These are phyloP conservation scores for Stenotaenia linearis DNA, from an alignment of 2,888 invertebrate genomes.

Conservation along the genomic window DNA sequence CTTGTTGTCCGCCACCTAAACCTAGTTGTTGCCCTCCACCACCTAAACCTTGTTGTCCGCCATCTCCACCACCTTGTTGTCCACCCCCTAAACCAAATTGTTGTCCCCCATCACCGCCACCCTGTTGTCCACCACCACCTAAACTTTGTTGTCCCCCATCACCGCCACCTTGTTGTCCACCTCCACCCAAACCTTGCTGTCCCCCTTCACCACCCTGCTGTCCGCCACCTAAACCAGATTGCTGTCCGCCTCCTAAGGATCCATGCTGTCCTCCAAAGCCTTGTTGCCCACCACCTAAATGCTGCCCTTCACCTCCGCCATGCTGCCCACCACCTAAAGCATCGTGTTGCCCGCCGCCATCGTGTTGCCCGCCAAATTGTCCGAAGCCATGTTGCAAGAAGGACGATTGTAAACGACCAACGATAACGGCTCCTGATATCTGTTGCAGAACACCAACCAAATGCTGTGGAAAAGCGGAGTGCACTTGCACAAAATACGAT, in stretches of 20 bases:
- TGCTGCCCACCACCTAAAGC: neutral
- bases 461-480: neutral
- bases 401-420: neutral
- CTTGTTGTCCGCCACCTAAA: too few relatives aligned
- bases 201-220: neutral
- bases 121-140: neutral
- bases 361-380: neutral
- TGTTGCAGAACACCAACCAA: neutral
- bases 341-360: neutral
- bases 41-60: too few relatives aligned
- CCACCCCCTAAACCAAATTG: too few relatives aligned
- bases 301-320: neutral
- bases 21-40: too few relatives aligned
- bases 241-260: neutral
- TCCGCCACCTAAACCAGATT: too few relatives aligned
- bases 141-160: neutral
- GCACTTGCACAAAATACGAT: neutral
- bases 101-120: too few relatives aligned
- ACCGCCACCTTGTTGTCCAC: too few relatives aligned
- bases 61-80: too few relatives aligned
- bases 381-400: neutral
- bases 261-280: too few relatives aligned
- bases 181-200: neutral
- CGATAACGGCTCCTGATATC: neutral
- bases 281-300: neutral